Evolutionary conservation across 2,888 invertebrate species (phyloP), one percentile per base, ranked within the genome.

Genomic region (Dynastes grantii): DNA sequence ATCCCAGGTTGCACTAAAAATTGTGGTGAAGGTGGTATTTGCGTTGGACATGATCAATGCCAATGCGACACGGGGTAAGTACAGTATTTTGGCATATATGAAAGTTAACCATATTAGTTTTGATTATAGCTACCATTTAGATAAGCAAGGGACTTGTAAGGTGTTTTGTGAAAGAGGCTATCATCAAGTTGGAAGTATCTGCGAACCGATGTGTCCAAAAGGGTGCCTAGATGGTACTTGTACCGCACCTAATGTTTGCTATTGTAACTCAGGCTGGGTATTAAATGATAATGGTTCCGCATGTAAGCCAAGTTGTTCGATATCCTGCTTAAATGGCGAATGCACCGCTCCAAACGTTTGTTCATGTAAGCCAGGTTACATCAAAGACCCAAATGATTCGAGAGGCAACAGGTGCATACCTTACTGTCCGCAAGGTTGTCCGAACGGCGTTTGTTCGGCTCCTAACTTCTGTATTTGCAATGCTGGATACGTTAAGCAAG

Each of bases 391-490:
- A 37, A 84, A 83, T 4, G 79, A 82, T 37, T 77, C 79, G 0
- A 84, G 85, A 61, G 88, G 87, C 1, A 86, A 85, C 32, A 89
- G 88, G 78, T 92, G 92, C 82, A 85, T 90, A 6, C 89, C 91
- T 1, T 88, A 91, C 81, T 95, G 95, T 83, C 90, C 91, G 0
- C 91, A 91, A n/a, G 95, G 94, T 0, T 95, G 95, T 83, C 90
- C 90, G 8, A 95, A 95, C 84, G 95, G 95, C 0, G 90, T 91
- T 27, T 95, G 95, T 83, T 92, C 94, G 0, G 92, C 92, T 0
- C 95, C 95, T 0, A 93, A 94, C 86, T 91, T 93, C 84, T 95
- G 95, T 85, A 90, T 94, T 78, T 95, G 95, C 84, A 92, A 93
- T 83, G 90, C 90, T 0, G 95, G 95, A 0, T 95, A 90, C 85